Percentiles rank a stretch among this genome's conserved stretches.
Conservation (phyloP, 2,797 vertebrate genomes). For the Poliocrania exsul region DNA sequence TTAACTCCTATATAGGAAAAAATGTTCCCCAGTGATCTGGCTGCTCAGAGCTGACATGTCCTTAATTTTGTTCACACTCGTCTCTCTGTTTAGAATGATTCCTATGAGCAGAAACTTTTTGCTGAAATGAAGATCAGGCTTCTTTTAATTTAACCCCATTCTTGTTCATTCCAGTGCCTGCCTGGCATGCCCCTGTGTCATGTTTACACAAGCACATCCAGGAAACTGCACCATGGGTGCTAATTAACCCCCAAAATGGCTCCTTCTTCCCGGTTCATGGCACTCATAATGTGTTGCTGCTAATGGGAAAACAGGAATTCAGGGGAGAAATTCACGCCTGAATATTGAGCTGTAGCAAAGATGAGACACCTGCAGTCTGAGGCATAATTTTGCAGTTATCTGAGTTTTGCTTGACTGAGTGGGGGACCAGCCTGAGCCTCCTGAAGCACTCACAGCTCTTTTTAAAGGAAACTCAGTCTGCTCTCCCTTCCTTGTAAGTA, state of each 20-base stretch:
- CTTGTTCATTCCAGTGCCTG: not conserved
- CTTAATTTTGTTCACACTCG: not conserved
- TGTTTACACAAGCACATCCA: not conserved
- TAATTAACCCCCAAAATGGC: not conserved
- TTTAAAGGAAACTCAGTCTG: not conserved
- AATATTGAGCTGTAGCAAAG: not conserved
- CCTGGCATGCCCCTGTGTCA: rapidly evolving
- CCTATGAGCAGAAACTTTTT: not conserved
- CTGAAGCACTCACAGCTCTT: not conserved
- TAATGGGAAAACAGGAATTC: not conserved
- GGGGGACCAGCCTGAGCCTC: not conserved
- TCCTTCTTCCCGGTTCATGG: not conserved
- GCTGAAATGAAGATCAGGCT: not conserved
- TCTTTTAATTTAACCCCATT: not conserved
- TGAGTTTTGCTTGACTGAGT: not conserved
- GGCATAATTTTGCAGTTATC: not conserved
- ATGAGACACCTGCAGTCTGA: not conserved
- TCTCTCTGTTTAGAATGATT: not conserved
- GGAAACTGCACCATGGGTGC: not conserved
- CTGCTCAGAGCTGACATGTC: not conserved
- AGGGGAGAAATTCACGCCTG: not conserved
- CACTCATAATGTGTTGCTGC: not conserved
- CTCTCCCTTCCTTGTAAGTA: too few species aligned
- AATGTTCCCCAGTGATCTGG: not conserved
- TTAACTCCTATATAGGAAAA: not conserved